Conservation (phyloP, 2,113 vertebrate species). For the Carassius auratus region DNA sequence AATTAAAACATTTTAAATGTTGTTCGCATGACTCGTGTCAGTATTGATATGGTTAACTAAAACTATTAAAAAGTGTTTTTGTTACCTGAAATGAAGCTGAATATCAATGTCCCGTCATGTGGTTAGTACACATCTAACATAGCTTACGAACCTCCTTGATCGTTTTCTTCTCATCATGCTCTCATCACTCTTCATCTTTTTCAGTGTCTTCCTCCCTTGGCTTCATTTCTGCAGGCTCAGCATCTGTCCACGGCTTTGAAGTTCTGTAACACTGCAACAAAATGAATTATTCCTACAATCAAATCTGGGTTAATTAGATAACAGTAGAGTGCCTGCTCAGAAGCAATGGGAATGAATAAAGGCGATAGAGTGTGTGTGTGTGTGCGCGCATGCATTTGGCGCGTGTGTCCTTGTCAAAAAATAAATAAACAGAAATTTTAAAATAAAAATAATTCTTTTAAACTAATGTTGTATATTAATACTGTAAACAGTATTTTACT, state of each 20-base stretch:
- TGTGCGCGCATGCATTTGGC: no score
- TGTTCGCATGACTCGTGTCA: no score
- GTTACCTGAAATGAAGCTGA: no score
- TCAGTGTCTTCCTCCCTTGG: slow-evolving; percentile 25
- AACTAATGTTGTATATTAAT: not conserved
- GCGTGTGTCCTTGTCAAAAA: not conserved
- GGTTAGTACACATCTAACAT: slow-evolving; percentile 1
- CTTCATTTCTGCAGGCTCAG: slow-evolving; percentile 52
- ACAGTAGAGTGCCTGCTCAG: not conserved
- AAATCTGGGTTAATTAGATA: slow-evolving; percentile 53
- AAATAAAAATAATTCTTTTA: not conserved
- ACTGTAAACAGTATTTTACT: not conserved
- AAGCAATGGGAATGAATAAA: no score
- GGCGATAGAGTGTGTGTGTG: no score
- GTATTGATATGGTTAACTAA: no score
- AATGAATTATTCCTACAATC: slow-evolving; percentile 56
- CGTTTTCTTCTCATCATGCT: not conserved
- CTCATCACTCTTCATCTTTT: slow-evolving; percentile 26
- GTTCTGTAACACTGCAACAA: slow-evolving; percentile 40
- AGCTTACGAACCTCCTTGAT: not conserved
- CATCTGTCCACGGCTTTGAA: slow-evolving; percentile 54
- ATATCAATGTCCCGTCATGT: not conserved
- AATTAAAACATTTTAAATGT: no score
- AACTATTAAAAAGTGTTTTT: no score
- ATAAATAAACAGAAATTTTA: not conserved